Percentiles rank a stretch among this genome's conserved stretches.
These are phyloP conservation scores for Geothlypis trichas DNA, from an alignment of 2,113 vertebrate species.

Conservation along the genomic window DNA sequence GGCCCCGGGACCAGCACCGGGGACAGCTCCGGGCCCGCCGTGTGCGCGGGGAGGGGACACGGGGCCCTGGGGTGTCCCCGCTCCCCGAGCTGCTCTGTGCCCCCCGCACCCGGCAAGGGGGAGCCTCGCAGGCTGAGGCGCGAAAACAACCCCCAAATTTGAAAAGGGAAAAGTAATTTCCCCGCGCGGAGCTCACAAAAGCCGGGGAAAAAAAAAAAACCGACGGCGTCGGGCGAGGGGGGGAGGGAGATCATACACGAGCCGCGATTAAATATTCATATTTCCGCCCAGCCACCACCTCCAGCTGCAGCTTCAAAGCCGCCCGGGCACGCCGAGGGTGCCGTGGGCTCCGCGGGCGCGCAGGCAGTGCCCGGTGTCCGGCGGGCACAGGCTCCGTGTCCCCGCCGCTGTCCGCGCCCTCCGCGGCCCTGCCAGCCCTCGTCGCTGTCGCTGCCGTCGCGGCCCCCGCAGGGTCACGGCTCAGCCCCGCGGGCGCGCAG, in stretches of 20 bases:
- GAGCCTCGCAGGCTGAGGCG: neutral
- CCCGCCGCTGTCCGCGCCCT: neutral
- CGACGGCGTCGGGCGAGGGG: neutral
- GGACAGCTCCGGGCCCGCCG: conserved; percentile 40
- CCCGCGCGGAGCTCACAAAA: neutral
- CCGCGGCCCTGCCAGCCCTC: neutral
- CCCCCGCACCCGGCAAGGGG: too few species aligned
- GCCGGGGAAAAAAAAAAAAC: neutral
- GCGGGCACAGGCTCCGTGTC: neutral
- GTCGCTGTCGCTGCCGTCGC: neutral
- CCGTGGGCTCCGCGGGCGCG: neutral
- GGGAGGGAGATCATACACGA: neutral
- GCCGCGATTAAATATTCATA: conserved; percentile 44
- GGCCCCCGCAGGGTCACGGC: neutral
- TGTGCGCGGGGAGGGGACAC: neutral
- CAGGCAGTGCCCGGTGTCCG: neutral
- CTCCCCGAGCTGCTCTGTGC: neutral
- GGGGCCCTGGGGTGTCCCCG: neutral
- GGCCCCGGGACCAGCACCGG: conserved; percentile 37
- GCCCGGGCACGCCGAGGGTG: neutral
- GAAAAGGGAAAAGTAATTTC: neutral
- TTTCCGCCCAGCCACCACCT: conserved; percentile 23
- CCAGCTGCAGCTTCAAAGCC: conserved; percentile 9
- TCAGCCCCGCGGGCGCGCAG: neutral
- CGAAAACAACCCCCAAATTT: neutral